Evolutionary conservation across 23 tunicate genomes (phyloP).

Genomic region (Diplosoma virens): DNA sequence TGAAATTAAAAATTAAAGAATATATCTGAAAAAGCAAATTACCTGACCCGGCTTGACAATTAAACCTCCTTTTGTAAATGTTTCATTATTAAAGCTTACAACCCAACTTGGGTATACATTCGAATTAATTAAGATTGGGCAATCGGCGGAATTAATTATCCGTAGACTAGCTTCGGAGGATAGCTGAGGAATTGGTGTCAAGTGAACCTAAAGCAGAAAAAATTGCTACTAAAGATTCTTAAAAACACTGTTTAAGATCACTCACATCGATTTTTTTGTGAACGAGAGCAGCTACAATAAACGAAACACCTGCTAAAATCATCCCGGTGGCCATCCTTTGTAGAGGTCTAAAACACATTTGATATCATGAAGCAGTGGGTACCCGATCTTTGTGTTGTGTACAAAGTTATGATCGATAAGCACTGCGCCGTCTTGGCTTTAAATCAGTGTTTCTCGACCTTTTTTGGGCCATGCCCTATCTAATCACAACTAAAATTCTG

Average conservation of each 20-base stretch:
- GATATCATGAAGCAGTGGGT: too few relatives aligned
- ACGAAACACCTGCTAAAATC: constrained; percentile 55
- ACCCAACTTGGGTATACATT: constrained; percentile 26
- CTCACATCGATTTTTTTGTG: constrained; percentile 50
- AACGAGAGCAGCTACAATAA: constrained; percentile 59
- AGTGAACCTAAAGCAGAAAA: not conserved
- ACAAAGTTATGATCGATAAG: too few relatives aligned
- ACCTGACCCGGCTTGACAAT: not conserved
- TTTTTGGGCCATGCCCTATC: too few relatives aligned
- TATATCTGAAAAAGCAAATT: too few relatives aligned
- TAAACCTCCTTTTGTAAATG: constrained; percentile 1
- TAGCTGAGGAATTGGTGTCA: not conserved
- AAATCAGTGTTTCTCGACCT: too few relatives aligned
- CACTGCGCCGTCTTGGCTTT: too few relatives aligned
- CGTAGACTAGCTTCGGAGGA: constrained; percentile 43
- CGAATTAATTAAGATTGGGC: constrained; percentile 7
- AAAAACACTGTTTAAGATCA: not conserved
- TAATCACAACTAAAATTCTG: too few relatives aligned
- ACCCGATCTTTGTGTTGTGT: too few relatives aligned
- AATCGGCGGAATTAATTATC: constrained; percentile 48
- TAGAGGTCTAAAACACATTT: constrained; percentile 32
- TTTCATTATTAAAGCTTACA: not conserved
- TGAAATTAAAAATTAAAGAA: too few relatives aligned
- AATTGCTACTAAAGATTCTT: not conserved
- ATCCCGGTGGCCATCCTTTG: constrained; percentile 54